These are phyloP conservation scores for Setipinna tenuifilis DNA, from an alignment of 2,797 vertebrate genomes.

Conservation along the genomic window DNA sequence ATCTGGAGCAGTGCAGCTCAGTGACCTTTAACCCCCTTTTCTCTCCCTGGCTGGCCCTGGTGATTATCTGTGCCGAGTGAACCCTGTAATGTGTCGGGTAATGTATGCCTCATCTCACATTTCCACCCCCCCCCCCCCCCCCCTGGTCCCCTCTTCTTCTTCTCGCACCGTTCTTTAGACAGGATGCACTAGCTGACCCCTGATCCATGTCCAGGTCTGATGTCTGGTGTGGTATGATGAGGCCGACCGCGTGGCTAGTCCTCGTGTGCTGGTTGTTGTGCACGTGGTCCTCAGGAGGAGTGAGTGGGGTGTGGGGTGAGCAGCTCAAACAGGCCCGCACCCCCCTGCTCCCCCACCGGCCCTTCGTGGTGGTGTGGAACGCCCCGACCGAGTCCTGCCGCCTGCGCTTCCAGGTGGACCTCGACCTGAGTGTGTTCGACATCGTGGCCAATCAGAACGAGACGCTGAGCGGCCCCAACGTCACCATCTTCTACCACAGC, in stretches of 20 bases:
- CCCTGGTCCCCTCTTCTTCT: conserved; percentile 53
- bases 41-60: conserved; percentile 42
- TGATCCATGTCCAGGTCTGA: conserved; percentile 44
- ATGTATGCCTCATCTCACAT: conserved; percentile 44
- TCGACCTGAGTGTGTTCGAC: conserved; percentile 86
- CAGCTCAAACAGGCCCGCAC: conserved; percentile 71
- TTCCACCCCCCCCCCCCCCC: neutral
- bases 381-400: conserved; percentile 84
- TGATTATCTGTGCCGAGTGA: conserved; percentile 67
- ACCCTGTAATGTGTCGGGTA: conserved; percentile 55
- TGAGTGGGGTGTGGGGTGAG: conserved; percentile 41
- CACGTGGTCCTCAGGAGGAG: neutral
- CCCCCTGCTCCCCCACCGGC: conserved; percentile 78
- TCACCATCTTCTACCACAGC: conserved; percentile 90
- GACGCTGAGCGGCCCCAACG: conserved; percentile 83
- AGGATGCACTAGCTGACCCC: conserved; percentile 58
- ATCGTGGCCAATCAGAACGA: conserved; percentile 86
- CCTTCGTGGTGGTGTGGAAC: conserved; percentile 89
- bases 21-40: conserved; percentile 50
- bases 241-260: conserved; percentile 48
- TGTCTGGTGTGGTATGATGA: conserved; percentile 56
- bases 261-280: conserved; percentile 38
- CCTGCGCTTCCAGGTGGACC: conserved; percentile 83
- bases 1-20: conserved; percentile 65
- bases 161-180: conserved; percentile 24